phyloP scores from a whole-genome alignment of 1,140 invertebrate species.

The Neodiprion lecontei region DNA sequence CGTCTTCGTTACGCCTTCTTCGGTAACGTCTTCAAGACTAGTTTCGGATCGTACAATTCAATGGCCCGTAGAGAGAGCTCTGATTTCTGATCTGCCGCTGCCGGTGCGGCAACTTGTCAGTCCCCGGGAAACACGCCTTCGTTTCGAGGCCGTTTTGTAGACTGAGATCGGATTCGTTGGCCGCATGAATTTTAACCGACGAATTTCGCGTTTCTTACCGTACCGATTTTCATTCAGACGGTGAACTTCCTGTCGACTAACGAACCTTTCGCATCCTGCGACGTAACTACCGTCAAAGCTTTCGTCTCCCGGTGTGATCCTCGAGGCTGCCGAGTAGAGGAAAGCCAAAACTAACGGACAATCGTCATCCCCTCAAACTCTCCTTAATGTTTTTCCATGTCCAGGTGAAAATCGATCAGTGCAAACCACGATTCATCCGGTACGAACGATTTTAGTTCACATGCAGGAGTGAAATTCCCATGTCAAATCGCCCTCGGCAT shows the following conservation, averaged over 20 bases:
- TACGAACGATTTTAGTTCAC: too few species aligned
- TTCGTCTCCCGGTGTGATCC: too few species aligned
- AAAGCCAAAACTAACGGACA: too few species aligned
- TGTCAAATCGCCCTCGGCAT: conserved; percentile 44
- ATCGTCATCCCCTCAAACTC: too few species aligned
- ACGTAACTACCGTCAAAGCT: too few species aligned
- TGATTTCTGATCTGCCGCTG: conserved; percentile 4
- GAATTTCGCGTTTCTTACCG: not conserved
- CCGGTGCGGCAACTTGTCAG: conserved; percentile 1
- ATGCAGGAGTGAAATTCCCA: conserved; percentile 35
- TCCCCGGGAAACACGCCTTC: not conserved
- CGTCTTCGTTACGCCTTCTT: conserved; percentile 1
- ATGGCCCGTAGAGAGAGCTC: not conserved
- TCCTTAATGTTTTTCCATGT: too few species aligned
- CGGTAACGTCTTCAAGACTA: not conserved
- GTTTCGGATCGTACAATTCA: not conserved
- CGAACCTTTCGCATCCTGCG: not conserved
- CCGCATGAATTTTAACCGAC: not conserved
- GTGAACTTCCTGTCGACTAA: not conserved
- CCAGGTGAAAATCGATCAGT: too few species aligned
- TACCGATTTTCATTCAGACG: not conserved
- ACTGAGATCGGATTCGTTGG: not conserved
- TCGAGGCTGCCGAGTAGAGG: too few species aligned
- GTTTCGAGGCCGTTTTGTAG: not conserved
- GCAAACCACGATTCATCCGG: too few species aligned